A percentile compares a stretch with the other conserved stretches of the same genome.
phyloP scores from a whole-genome alignment of 2,113 vertebrate genomes.

The Sprattus sprattus region DNA sequence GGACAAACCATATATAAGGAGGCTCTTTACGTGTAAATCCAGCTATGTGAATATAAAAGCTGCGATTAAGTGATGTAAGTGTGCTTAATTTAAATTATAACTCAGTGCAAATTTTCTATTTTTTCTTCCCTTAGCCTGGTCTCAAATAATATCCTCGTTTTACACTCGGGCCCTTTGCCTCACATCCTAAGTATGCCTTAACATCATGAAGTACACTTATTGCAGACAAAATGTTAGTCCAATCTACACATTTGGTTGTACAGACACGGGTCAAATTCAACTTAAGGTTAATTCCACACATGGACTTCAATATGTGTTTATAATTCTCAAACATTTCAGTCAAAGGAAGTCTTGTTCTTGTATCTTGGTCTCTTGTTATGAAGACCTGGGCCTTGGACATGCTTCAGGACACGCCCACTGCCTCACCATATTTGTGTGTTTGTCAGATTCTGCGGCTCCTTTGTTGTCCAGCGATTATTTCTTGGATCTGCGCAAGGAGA shows the following conservation, averaged over 20 bases:
- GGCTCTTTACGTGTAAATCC: neutral
- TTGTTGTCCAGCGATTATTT: neutral
- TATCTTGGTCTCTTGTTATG: neutral
- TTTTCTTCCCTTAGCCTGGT: neutral
- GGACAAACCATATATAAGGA: neutral
- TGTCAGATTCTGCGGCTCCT: neutral
- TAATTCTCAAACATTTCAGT: neutral
- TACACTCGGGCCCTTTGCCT: neutral
- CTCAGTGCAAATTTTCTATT: neutral
- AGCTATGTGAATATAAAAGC: neutral
- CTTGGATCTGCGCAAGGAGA: neutral
- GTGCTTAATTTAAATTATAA: neutral
- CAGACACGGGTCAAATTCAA: neutral
- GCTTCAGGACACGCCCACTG: neutral
- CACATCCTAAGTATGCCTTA: neutral
- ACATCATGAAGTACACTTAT: neutral
- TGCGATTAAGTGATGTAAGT: neutral
- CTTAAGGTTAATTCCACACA: neutral
- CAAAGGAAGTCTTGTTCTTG: neutral
- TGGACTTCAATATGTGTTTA: neutral
- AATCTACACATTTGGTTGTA: neutral
- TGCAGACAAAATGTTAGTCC: neutral
- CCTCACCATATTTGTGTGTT: neutral
- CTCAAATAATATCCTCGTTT: neutral
- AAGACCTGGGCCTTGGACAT: neutral